phyloP scores from a whole-genome alignment of 2,113 vertebrate species.

The Lagenorhynchus albirostris region DNA sequence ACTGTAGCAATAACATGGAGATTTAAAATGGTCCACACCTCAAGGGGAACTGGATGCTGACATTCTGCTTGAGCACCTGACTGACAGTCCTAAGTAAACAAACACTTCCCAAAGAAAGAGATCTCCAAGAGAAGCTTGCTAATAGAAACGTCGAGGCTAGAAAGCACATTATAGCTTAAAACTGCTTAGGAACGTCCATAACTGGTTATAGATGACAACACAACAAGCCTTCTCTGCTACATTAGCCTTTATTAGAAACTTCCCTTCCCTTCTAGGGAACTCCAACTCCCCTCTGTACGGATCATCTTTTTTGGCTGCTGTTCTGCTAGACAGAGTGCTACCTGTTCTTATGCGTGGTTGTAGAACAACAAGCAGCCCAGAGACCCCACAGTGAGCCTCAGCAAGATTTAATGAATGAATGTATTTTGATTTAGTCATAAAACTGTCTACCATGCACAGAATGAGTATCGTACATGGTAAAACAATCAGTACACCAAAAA shows the following conservation, averaged over 20 bases:
- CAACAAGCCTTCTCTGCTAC: not conserved
- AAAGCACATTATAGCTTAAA: constrained; percentile 15
- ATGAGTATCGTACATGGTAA: not conserved
- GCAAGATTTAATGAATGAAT: not conserved
- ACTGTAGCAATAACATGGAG: not conserved
- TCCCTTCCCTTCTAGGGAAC: not conserved
- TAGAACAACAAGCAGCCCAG: not conserved
- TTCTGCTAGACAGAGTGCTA: not conserved
- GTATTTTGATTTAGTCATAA: not conserved
- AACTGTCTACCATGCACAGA: not conserved
- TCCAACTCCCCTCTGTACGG: not conserved
- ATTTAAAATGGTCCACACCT: not conserved
- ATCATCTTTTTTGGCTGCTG: not conserved
- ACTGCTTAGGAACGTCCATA: not conserved
- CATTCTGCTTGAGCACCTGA: not conserved
- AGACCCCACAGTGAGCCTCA: not conserved
- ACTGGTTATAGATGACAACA: not conserved
- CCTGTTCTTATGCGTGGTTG: not conserved
- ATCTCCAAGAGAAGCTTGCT: not conserved
- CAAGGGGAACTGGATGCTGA: not conserved
- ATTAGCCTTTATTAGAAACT: not conserved
- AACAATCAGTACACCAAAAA: not conserved
- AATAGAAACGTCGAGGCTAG: not conserved
- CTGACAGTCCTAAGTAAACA: not conserved
- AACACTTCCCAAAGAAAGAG: not conserved